A percentile compares a stretch with the other conserved stretches of the same genome.
phyloP scores from a whole-genome alignment of 2,113 vertebrate species.

The Anolis sagrei region DNA sequence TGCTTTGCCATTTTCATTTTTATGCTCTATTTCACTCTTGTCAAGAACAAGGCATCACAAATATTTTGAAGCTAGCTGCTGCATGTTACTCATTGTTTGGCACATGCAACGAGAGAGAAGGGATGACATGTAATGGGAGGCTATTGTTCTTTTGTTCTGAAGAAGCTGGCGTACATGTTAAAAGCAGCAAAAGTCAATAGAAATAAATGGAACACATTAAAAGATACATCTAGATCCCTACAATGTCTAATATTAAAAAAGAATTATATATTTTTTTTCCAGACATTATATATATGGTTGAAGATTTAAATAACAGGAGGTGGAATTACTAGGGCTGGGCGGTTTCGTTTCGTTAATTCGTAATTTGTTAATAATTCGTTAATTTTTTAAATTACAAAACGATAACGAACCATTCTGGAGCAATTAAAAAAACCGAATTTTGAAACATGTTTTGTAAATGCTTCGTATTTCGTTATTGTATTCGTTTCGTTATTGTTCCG shows the following conservation, averaged over 20 bases:
- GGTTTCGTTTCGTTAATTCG: too few relatives aligned
- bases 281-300: neutral
- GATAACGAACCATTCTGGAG: too few relatives aligned
- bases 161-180: neutral
- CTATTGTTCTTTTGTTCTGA: slow-evolving; percentile 48
- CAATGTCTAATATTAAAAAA: neutral
- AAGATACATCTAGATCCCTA: neutral
- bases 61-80: slow-evolving; percentile 54
- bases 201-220: neutral
- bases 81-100: slow-evolving; percentile 53
- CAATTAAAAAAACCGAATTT: too few relatives aligned
- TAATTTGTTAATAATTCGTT: too few relatives aligned
- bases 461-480: too few relatives aligned
- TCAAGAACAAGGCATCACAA: slow-evolving; percentile 52
- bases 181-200: neutral
- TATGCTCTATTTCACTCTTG: slow-evolving; percentile 69
- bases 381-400: too few relatives aligned
- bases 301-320: neutral
- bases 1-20: slow-evolving; percentile 58
- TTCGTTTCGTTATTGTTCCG: too few relatives aligned
- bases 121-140: slow-evolving; percentile 46
- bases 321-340: too few relatives aligned
- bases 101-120: slow-evolving; percentile 50
- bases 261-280: neutral
- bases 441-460: too few relatives aligned